Evolutionary conservation across 2,113 vertebrate species (phyloP), one percentile per base, ranked within the genome.

Genomic region (Hiodon alosoides): DNA sequence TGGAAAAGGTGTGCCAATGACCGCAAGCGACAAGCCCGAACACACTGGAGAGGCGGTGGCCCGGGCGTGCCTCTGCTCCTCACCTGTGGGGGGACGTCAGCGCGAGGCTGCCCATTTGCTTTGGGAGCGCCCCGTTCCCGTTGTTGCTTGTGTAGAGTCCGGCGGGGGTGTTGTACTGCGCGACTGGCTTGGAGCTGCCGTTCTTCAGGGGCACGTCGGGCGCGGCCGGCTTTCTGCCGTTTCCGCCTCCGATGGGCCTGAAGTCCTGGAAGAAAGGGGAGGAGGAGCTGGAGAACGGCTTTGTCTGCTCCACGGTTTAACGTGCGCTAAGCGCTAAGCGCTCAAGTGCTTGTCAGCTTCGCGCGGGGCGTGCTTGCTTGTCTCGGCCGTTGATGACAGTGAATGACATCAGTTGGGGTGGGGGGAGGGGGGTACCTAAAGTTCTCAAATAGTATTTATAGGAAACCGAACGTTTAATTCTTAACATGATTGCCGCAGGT

Each of bases 1-100:
- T 31, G 31, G 31, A 31, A 31, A 31, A 31, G 31, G 31, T 1
- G 31, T 31, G 31, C 31, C 31, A 31, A 31, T 31, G 31, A 31
- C 31, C 31, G 31, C 31, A 31, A 31, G 31, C 31, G 31, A 31
- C 31, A 31, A 31, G 52, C 67, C 17, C 10, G 14, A 5, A 54
- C 10, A 9, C 7, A 62, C 59, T 7, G 48, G 53, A 66, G 52
- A 72, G 13, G 67, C 3, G 67, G 53, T 72, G 55, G 54, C 55
- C 16, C 50, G 54, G 61, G 31, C 58, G 55, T 53, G 51, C 47
- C 10, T 10, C 9, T 46, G 55, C 16, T 0, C 46, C 77, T 7
- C 86, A 98, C 97, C 95, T 96, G 77, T 92, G 89, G 48, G 91
- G 81, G 75, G 94, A 81, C 62, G 90, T 76, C 77, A 98, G 87